Conservation (phyloP, 2,113 vertebrate genomes). For the Uria lomvia region DNA sequence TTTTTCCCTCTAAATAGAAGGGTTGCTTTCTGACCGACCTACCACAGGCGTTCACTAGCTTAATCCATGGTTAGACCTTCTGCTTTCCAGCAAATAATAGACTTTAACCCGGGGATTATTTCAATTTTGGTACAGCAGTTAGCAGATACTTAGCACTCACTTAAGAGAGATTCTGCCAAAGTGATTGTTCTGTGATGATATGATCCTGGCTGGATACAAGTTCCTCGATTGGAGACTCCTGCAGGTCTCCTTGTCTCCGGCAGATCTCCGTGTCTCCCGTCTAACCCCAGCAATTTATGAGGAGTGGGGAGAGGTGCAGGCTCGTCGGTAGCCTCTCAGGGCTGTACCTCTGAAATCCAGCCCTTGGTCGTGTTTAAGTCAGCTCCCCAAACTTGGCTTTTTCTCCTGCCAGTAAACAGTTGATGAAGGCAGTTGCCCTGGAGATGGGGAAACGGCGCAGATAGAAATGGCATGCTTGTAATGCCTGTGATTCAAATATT, state of each 20-base stretch:
- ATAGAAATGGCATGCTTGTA: slow-evolving; percentile 13
- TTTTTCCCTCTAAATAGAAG: background rate
- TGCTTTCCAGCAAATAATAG: background rate
- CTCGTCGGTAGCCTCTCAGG: fast-evolving
- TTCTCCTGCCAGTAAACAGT: slow-evolving; percentile 26
- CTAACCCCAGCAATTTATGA: background rate
- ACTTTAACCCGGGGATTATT: background rate
- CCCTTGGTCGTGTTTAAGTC: background rate
- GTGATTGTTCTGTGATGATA: background rate
- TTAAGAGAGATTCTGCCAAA: background rate
- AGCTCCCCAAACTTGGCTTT: background rate
- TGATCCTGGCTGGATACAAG: background rate
- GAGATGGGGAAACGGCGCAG: background rate
- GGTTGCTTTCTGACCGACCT: background rate
- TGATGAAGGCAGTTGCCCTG: slow-evolving; percentile 49
- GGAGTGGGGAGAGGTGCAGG: background rate
- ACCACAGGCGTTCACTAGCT: background rate
- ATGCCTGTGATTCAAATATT: slow-evolving; percentile 3
- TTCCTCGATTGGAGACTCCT: background rate
- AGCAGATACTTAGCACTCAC: slow-evolving; percentile 5
- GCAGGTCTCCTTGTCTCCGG: background rate
- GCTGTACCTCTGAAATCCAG: background rate
- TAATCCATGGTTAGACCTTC: background rate
- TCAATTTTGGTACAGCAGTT: background rate
- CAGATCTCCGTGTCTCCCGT: background rate